Conservation (phyloP, 1,140 invertebrate species). For the Ridgeia piscesae region DNA sequence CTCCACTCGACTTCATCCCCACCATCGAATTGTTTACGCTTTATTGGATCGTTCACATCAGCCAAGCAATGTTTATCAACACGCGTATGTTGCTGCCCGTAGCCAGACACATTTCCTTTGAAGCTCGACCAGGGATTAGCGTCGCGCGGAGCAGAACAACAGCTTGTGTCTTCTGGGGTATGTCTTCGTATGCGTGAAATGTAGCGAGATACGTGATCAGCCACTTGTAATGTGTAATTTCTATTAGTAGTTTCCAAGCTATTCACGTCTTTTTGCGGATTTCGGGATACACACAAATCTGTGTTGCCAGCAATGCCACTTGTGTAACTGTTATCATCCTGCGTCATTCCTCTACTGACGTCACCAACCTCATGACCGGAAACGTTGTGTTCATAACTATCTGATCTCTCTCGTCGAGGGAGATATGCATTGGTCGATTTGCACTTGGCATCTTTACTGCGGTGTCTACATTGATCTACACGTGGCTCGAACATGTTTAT, state of each 20-base stretch:
- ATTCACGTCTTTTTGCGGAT: background rate
- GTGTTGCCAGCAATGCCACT: background rate
- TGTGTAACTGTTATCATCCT: background rate
- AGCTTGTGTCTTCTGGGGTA: background rate
- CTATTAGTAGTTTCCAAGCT: background rate
- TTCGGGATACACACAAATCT: background rate
- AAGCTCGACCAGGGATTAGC: background rate
- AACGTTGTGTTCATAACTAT: background rate
- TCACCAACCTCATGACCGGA: background rate
- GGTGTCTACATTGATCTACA: background rate
- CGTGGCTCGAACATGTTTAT: background rate
- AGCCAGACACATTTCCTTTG: background rate
- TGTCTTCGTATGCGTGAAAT: background rate
- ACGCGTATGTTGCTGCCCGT: background rate
- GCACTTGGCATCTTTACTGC: background rate
- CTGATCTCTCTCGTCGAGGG: background rate
- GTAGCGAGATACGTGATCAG: background rate
- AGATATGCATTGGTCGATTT: background rate
- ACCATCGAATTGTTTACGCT: background rate
- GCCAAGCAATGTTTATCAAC: background rate
- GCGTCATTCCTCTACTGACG: background rate
- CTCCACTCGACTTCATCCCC: background rate
- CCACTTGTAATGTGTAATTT: background rate
- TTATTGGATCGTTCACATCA: background rate
- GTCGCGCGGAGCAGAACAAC: background rate